These are phyloP conservation scores for Diarsia rubi DNA, from an alignment of 2,888 invertebrate genomes.

Conservation along the genomic window DNA sequence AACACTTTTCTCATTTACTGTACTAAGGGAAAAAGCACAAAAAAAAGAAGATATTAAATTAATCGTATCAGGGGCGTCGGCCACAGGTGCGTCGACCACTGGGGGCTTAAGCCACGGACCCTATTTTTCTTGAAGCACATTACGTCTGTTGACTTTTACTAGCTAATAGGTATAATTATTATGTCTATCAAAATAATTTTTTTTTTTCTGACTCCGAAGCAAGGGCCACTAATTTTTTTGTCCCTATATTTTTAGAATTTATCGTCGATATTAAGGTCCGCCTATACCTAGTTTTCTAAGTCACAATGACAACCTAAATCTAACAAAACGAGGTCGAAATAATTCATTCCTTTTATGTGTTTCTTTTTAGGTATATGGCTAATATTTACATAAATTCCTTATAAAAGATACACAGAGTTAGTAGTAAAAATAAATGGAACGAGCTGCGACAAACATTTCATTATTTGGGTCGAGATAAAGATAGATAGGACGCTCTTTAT, in stretches of 20 bases:
- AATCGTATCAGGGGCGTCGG: too few relatives aligned
- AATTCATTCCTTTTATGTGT: constrained; percentile 43
- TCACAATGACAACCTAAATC: constrained; percentile 29
- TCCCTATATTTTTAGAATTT: not conserved
- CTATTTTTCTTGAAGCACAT: too few relatives aligned
- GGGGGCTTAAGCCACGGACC: too few relatives aligned
- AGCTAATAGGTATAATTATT: too few relatives aligned
- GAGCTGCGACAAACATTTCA: constrained; percentile 28
- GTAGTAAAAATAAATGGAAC: constrained; percentile 31
- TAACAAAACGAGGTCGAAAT: constrained; percentile 34
- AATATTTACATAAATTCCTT: constrained; percentile 59
- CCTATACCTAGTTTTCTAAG: constrained; percentile 9
- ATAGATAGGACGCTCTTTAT: not conserved
- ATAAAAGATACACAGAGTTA: constrained; percentile 22
- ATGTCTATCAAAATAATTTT: too few relatives aligned
- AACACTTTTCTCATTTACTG: too few relatives aligned
- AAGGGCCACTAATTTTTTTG: too few relatives aligned
- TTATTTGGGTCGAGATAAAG: constrained; percentile 38
- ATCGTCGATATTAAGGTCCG: constrained; percentile 17
- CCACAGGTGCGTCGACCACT: too few relatives aligned
- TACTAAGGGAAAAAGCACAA: too few relatives aligned
- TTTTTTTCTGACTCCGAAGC: too few relatives aligned
- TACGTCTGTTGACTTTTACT: not conserved
- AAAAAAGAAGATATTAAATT: too few relatives aligned
- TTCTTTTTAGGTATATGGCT: constrained; percentile 36